Evolutionary conservation across 2,797 vertebrate genomes (phyloP).

Genomic region (Chelmon rostratus): DNA sequence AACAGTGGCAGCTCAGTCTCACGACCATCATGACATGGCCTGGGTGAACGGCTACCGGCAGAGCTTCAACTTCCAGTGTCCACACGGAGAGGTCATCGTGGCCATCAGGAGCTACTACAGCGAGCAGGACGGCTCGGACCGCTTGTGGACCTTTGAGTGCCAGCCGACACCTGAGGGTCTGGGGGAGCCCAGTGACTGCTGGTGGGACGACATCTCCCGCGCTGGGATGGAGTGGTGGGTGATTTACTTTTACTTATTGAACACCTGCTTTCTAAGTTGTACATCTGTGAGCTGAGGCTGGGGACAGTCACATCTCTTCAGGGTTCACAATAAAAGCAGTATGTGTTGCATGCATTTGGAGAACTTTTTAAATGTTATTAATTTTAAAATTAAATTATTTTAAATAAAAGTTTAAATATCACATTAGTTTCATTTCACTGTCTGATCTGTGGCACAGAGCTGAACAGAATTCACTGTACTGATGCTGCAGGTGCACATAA

Average conservation of each 20-base stretch:
- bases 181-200: slow-evolving; percentile 95
- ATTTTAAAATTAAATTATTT: too few species aligned
- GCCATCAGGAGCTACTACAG: slow-evolving; percentile 93
- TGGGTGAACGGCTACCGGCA: slow-evolving; percentile 94
- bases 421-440: background rate
- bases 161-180: slow-evolving; percentile 90
- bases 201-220: slow-evolving; percentile 98
- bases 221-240: slow-evolving; percentile 96
- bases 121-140: slow-evolving; percentile 92
- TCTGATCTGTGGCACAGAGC: background rate
- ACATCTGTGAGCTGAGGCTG: background rate
- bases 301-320: slow-evolving; percentile 18
- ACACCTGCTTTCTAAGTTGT: slow-evolving; percentile 9
- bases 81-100: slow-evolving; percentile 93
- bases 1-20: slow-evolving; percentile 71
- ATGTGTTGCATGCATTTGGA: background rate
- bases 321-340: background rate
- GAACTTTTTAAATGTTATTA: too few species aligned
- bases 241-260: background rate
- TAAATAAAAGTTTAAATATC: background rate
- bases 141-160: slow-evolving; percentile 95
- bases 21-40: slow-evolving; percentile 86
- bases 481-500: background rate
- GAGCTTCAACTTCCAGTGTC: slow-evolving; percentile 97
- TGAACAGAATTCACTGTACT: background rate